Evolutionary conservation across 2,888 invertebrate genomes (phyloP).

Genomic region (Aphodius sticticus): DNA sequence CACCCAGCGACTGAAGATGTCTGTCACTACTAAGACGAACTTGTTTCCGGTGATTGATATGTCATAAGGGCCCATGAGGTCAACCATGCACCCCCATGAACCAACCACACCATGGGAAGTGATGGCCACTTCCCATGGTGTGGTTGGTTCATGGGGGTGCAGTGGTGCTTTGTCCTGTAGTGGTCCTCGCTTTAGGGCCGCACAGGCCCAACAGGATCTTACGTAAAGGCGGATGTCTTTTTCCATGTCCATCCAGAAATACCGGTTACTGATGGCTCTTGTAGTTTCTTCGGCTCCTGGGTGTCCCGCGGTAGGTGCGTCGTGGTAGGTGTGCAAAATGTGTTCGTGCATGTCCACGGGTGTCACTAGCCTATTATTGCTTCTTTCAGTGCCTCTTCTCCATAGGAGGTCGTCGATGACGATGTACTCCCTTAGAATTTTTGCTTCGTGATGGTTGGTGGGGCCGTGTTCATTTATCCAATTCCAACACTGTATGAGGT

Average conservation of each 20-base stretch:
- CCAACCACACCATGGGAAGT: too few species aligned
- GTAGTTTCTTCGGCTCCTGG: constrained; percentile 35
- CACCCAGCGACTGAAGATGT: constrained; percentile 44
- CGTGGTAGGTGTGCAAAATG: constrained; percentile 21
- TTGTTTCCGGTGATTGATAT: constrained; percentile 31
- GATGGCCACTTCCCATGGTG: constrained; percentile 34
- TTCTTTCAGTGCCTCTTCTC: neutral
- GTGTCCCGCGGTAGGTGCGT: constrained; percentile 30
- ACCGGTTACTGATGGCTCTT: constrained; percentile 17
- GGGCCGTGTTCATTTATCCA: neutral
- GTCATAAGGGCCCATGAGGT: constrained; percentile 37
- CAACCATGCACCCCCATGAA: too few species aligned
- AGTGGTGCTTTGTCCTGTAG: constrained; percentile 27
- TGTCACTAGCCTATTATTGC: neutral
- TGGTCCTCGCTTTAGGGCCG: constrained; percentile 29
- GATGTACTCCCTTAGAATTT: neutral
- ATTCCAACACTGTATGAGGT: too few species aligned
- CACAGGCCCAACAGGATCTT: constrained; percentile 33
- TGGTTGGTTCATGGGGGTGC: constrained; percentile 28
- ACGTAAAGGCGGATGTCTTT: constrained; percentile 40
- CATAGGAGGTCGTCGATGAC: neutral
- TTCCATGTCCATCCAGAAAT: constrained; percentile 22
- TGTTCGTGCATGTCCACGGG: neutral
- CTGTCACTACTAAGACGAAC: constrained; percentile 41
- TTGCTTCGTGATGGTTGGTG: too few species aligned